Evolutionary conservation across 2,888 invertebrate species (phyloP), one percentile per base, ranked within the genome.

Genomic region (Teinopalpus imperialis): DNA sequence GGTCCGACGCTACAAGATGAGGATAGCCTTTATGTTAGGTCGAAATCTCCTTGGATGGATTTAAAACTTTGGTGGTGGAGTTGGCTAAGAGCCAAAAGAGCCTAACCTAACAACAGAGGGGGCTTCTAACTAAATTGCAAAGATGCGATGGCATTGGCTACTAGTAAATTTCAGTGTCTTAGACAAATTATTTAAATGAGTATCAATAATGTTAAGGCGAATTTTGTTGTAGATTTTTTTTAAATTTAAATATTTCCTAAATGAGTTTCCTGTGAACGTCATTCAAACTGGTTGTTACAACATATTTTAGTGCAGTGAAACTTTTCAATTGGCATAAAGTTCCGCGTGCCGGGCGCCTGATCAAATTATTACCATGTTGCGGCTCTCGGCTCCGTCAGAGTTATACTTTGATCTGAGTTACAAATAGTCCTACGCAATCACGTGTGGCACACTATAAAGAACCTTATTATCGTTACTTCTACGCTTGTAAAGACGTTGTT

Each of bases 351-450:
- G 69, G 71, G 77, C 71, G 73, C 71, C 69, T 86, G 82, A 86
- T 87, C 83, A 82, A 87, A 86, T 87, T 86, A 87, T 85, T 81
- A 74, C 78, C 74, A 72, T 79, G 80, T 81, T 80, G 81, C 74
- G 77, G 80, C 64, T 66, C 59, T 67, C 42, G 69, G 64, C 63
- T 59, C 61, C 65, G 69, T 69, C 69, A 64, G 61, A 74, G 71
- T 70, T 62, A 49, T 54, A 57, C 56, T 37, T 52, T 35, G 44
- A 44, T 48, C 46, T 51, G 56, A 57, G 53, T 49, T 48, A 43
- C 60, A 59, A 68, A 78, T 59, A 57, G 69, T 57, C 68, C 9
- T 65, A 74, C 56, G 47, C 60, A 37, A 39, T 42, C 32, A 43
- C 39, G 26, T 27, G 10, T 51, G 43, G 43, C 44, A 49, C 21